Evolutionary conservation across 2,888 invertebrate species (phyloP).

Genomic region (Hypolimnas misippus): DNA sequence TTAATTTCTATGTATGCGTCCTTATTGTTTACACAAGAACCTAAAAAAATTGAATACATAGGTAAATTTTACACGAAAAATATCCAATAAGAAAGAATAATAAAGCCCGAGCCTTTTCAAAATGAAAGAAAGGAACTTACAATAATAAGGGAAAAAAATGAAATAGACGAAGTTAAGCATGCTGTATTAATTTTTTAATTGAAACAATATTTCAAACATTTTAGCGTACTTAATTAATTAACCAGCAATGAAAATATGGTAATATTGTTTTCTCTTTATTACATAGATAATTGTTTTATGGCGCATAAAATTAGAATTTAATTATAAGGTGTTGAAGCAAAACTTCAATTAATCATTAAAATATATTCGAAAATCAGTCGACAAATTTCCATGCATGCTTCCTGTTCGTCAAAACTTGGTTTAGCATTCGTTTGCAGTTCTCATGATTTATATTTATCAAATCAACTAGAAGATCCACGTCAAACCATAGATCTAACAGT

Average conservation of each 20-base stretch:
- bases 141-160: background rate
- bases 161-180: background rate
- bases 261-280: background rate
- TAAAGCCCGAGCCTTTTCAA: too few species aligned
- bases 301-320: background rate
- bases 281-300: background rate
- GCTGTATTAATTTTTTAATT: background rate
- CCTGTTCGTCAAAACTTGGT: conserved; percentile 34
- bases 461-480: conserved; percentile 54
- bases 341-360: background rate
- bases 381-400: conserved; percentile 49
- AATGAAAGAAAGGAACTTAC: too few species aligned
- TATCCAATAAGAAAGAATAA: too few species aligned
- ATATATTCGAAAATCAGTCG: conserved; percentile 39
- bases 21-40: conserved; percentile 6
- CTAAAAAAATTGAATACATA: conserved; percentile 13
- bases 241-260: background rate
- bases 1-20: conserved; percentile 21
- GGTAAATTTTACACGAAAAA: too few species aligned
- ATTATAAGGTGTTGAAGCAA: background rate
- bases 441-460: conserved; percentile 50
- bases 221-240: background rate
- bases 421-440: conserved; percentile 41
- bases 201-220: background rate
- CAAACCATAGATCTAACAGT: conserved; percentile 54